phyloP scores from a whole-genome alignment of 2,797 vertebrate species.

The Champsocephalus gunnari region DNA sequence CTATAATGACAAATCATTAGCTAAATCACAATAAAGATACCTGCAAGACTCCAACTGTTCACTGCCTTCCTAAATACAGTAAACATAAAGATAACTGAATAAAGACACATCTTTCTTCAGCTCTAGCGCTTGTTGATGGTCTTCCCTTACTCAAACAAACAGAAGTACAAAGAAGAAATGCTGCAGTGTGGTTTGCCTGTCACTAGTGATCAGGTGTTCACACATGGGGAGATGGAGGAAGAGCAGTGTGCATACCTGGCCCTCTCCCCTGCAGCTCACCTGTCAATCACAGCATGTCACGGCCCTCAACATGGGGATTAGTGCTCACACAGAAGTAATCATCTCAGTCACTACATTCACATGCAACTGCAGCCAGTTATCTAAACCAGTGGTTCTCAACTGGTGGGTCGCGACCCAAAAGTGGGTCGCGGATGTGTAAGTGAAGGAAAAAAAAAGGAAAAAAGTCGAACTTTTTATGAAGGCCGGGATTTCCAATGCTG shows the following conservation, averaged over 20 bases:
- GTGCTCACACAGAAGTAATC: constrained; percentile 36
- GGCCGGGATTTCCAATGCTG: no score
- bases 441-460: no score
- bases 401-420: no score
- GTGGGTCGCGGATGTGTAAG: no score
- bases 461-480: no score
- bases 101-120: not conserved
- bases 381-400: not conserved
- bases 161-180: constrained; percentile 30
- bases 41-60: not conserved
- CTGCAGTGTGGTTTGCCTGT: constrained; percentile 52
- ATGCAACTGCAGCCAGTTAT: constrained; percentile 8
- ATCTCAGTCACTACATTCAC: constrained; percentile 18
- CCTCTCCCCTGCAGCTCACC: constrained; percentile 66
- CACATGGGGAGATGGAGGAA: constrained; percentile 46
- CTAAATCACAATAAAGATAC: constrained; percentile 16
- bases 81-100: not conserved
- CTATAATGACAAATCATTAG: constrained; percentile 53
- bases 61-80: not conserved
- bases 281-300: constrained; percentile 77
- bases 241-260: constrained; percentile 69
- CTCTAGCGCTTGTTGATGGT: not conserved
- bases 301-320: constrained; percentile 38
- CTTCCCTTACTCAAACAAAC: constrained; percentile 7
- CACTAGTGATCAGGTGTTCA: constrained; percentile 70